Percentiles rank a stretch among this genome's conserved stretches.
Evolutionary conservation across 1,140 invertebrate species (phyloP).

Genomic region (Magallana angulata): DNA sequence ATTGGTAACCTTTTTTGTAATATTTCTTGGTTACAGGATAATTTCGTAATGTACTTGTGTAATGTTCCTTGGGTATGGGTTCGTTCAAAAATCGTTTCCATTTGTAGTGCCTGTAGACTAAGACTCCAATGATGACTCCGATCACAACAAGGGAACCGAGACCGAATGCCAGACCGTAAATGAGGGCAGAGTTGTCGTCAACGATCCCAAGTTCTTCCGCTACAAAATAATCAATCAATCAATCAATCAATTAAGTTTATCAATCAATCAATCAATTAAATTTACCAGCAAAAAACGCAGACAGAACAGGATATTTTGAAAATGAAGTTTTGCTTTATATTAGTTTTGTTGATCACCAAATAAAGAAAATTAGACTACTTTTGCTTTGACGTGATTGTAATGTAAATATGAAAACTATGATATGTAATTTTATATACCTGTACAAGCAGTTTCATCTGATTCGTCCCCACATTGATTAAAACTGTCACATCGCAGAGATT

Average conservation of each 20-base stretch:
- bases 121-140: constrained; percentile 41
- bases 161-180: constrained; percentile 57
- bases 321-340: too few relatives aligned
- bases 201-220: constrained; percentile 16
- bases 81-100: constrained; percentile 61
- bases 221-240: neutral
- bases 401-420: too few relatives aligned
- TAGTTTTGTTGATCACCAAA: too few relatives aligned
- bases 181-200: constrained; percentile 55
- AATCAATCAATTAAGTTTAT: too few relatives aligned
- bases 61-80: constrained; percentile 51
- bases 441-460: constrained; percentile 59
- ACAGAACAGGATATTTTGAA: too few relatives aligned
- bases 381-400: too few relatives aligned
- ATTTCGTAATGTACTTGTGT: constrained; percentile 48
- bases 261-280: too few relatives aligned
- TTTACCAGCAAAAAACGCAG: too few relatives aligned
- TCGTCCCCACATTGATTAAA: constrained; percentile 65
- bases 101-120: constrained; percentile 59
- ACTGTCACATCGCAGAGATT: constrained; percentile 55
- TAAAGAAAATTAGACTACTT: too few relatives aligned
- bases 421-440: constrained; percentile 47
- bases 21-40: constrained; percentile 68
- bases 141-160: constrained; percentile 46
- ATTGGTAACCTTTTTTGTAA: constrained; percentile 53